A percentile compares a stretch with the other conserved stretches of the same genome.
phyloP scores from a whole-genome alignment of 2,113 vertebrate genomes.

The Limanda limanda region DNA sequence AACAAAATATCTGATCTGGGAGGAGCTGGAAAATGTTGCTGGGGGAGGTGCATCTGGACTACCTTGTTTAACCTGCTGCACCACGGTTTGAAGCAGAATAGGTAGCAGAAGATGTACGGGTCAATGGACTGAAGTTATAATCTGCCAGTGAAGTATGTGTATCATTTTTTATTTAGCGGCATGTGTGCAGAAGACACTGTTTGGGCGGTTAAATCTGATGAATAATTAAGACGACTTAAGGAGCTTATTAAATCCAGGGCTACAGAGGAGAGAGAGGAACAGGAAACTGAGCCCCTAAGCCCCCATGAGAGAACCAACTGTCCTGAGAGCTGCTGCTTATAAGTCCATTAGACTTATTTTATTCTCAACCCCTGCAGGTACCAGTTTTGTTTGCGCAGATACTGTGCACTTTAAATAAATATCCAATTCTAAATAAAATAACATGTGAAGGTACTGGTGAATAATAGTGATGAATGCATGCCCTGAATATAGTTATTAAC shows the following conservation, averaged over 20 bases:
- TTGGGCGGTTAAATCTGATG: conserved; percentile 68
- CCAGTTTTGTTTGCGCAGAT: neutral
- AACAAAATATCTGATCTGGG: no score
- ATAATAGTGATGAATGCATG: no score
- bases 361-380: conserved; percentile 11
- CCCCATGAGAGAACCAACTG: conserved; percentile 28
- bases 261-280: conserved; percentile 49
- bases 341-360: conserved; percentile 12
- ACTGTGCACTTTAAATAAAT: neutral
- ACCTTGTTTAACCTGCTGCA: neutral
- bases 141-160: conserved; percentile 6
- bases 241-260: conserved; percentile 70
- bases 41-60: neutral
- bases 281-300: conserved; percentile 57
- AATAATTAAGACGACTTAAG: conserved; percentile 77
- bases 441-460: no score
- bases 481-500: no score
- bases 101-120: neutral
- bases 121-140: neutral
- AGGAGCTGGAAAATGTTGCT: no score
- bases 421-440: neutral
- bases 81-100: neutral
- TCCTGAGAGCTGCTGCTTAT: conserved; percentile 23
- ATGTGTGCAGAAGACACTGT: conserved; percentile 39
- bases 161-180: conserved; percentile 11